Base-by-base conservation (phyloP, 2,797 vertebrate species). In the Clarias platycephalus region DNA sequence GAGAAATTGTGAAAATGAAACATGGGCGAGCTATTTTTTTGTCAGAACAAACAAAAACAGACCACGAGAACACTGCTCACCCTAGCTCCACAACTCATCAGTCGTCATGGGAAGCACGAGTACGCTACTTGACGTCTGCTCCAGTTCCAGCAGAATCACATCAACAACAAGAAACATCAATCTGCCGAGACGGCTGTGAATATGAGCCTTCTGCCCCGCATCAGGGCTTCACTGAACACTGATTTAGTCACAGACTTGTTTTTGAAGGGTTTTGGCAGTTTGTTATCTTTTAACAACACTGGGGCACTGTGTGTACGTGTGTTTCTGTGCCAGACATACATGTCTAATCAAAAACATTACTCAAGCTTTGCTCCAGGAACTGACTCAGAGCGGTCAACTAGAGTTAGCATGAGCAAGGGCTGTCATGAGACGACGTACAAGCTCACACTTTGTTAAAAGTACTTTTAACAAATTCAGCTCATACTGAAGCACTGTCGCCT, bases 41-140 rank as follows among this genome's bases (percentile, higher is more conserved):
- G 40, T 83, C 37, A 55, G 49, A 82, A 55, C 75, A 84, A 84
- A 87, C 86, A 84, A 83, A 85, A 87, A 87, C 86, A 87, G 79
- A 79, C 44, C 26, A 15, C 16, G 66, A 71, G 20, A 76, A 83
- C 68, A 70, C 20, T 8, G 68, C 63, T 85, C 68, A 22, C 40
- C 85, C 75, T n/a, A 44, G 67, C 77, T 81, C 83, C 82, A 81
- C 37, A 80, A 79, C 83, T 44, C 58, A 18, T 80, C 72, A 15
- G 26, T 71, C 62, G 53, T 37, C 67, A 40, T 16, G 49, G 20
- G 81, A 64, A 53, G 68, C 80, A n/a, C 49, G 4, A n/a, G 74
- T 20, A 72, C 20, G 10, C 37, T 62, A 28, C 64, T n/a, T 18
- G 40, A 13, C 58, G 12, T 49, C 37, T 58, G 26, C 67, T 62